phyloP scores from a whole-genome alignment of 2,113 vertebrate species.

The Lepus americanus region DNA sequence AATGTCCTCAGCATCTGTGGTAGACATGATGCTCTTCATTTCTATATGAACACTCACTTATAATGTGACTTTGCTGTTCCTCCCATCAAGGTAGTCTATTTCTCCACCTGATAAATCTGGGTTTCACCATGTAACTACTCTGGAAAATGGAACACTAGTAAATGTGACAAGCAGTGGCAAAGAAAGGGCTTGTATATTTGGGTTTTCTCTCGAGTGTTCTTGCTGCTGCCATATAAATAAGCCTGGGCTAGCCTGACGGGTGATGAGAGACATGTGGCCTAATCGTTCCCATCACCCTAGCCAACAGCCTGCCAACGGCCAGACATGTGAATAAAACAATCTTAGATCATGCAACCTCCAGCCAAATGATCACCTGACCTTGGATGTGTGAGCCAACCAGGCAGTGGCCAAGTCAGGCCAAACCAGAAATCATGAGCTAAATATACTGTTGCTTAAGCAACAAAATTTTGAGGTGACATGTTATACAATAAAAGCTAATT shows the following conservation, averaged over 20 bases:
- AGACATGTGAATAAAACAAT: neutral
- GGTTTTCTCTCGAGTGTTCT: slow-evolving; percentile 6
- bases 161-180: neutral
- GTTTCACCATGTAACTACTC: neutral
- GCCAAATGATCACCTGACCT: slow-evolving; percentile 54
- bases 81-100: neutral
- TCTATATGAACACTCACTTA: neutral
- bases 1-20: neutral
- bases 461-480: neutral
- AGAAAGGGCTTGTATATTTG: neutral
- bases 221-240: slow-evolving; percentile 23
- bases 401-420: slow-evolving; percentile 15
- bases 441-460: slow-evolving; percentile 10
- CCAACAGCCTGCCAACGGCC: slow-evolving; percentile 46
- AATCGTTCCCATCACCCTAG: neutral
- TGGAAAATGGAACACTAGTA: slow-evolving; percentile 10
- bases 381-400: slow-evolving; percentile 23
- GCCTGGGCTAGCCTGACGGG: neutral
- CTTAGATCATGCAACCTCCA: slow-evolving; percentile 52
- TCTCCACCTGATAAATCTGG: neutral
- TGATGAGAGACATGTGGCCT: slow-evolving; percentile 41
- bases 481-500: slow-evolving; percentile 58
- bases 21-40: neutral
- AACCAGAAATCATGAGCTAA: neutral
- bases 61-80: neutral